Percentiles rank a stretch among this genome's conserved stretches.
These are phyloP conservation scores for Dreissena polymorpha DNA, from an alignment of 1,140 invertebrate genomes.

Conservation along the genomic window DNA sequence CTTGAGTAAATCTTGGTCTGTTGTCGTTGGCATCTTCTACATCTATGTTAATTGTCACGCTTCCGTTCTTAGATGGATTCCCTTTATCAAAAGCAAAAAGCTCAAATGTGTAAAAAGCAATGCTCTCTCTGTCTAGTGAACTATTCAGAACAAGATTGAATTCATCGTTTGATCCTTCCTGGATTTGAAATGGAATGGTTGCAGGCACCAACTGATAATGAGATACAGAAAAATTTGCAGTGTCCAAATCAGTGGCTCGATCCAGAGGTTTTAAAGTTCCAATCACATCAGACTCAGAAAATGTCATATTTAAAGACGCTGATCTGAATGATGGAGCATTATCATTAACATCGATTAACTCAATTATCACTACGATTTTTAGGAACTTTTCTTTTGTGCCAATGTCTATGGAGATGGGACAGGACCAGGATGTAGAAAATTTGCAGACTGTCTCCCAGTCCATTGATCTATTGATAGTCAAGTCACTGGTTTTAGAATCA, in stretches of 20 bases:
- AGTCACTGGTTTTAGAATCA: slow-evolving; percentile 57
- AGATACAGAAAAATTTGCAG: slow-evolving; percentile 87
- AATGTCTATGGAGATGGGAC: slow-evolving; percentile 44
- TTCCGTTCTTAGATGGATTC: slow-evolving; percentile 87
- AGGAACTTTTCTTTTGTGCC: slow-evolving; percentile 49
- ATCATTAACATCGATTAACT: slow-evolving; percentile 95
- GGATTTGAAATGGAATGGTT: slow-evolving; percentile 86
- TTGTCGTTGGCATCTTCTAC: slow-evolving; percentile 70
- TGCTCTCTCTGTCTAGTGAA: slow-evolving; percentile 90
- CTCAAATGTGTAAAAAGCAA: slow-evolving; percentile 91
- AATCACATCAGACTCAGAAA: slow-evolving; percentile 61
- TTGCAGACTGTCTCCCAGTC: slow-evolving; percentile 61
- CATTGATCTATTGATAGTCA: slow-evolving; percentile 53
- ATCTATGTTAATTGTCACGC: slow-evolving; percentile 81
- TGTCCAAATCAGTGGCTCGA: slow-evolving; percentile 87
- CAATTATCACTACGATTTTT: slow-evolving; percentile 86
- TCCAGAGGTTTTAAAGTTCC: slow-evolving; percentile 52
- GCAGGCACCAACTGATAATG: slow-evolving; percentile 82
- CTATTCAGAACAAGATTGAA: slow-evolving; percentile 83
- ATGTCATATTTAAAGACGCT: slow-evolving; percentile 70
- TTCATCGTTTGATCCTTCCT: slow-evolving; percentile 84
- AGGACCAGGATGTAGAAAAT: slow-evolving; percentile 51
- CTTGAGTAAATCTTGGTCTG: slow-evolving; percentile 87
- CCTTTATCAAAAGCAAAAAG: slow-evolving; percentile 91
- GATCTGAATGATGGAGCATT: slow-evolving; percentile 84